phyloP scores from a whole-genome alignment of 1,140 invertebrate genomes.

The Brevipalpus yothersi region DNA sequence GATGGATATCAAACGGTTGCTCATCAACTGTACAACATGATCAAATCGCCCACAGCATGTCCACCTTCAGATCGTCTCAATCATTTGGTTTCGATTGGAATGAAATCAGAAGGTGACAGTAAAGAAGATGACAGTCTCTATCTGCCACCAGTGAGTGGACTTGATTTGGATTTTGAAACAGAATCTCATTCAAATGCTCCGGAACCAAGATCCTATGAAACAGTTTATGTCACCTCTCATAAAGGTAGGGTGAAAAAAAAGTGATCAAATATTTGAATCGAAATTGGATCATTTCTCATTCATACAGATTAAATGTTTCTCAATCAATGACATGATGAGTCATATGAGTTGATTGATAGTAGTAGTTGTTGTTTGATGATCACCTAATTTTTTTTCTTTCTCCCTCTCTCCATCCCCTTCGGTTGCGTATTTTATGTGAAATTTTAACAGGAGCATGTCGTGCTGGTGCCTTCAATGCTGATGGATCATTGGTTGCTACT shows the following conservation, averaged over 20 bases:
- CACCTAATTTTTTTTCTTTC: no score
- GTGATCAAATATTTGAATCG: no score
- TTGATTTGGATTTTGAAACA: constrained; percentile 75
- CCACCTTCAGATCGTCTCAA: constrained; percentile 78
- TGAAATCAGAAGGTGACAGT: constrained; percentile 49
- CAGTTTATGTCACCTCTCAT: constrained; percentile 93
- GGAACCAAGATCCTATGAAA: constrained; percentile 49
- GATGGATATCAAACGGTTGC: constrained; percentile 81
- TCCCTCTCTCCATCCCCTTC: no score
- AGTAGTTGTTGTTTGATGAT: neutral
- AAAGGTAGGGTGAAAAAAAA: constrained; percentile 33
- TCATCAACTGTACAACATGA: constrained; percentile 44
- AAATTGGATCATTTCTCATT: no score
- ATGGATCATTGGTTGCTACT: constrained; percentile 84
- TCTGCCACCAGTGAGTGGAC: constrained; percentile 34
- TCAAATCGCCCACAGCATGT: constrained; percentile 69
- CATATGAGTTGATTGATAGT: neutral
- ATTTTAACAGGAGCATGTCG: constrained; percentile 39
- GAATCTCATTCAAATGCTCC: constrained; percentile 27
- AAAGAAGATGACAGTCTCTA: constrained; percentile 7
- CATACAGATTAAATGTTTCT: no score
- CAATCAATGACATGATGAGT: neutral
- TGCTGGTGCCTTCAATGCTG: constrained; percentile 74
- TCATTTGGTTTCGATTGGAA: constrained; percentile 55
- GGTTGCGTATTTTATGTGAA: neutral